These are phyloP conservation scores for Gouania willdenowi DNA, from an alignment of 2,797 vertebrate genomes.

Conservation along the genomic window DNA sequence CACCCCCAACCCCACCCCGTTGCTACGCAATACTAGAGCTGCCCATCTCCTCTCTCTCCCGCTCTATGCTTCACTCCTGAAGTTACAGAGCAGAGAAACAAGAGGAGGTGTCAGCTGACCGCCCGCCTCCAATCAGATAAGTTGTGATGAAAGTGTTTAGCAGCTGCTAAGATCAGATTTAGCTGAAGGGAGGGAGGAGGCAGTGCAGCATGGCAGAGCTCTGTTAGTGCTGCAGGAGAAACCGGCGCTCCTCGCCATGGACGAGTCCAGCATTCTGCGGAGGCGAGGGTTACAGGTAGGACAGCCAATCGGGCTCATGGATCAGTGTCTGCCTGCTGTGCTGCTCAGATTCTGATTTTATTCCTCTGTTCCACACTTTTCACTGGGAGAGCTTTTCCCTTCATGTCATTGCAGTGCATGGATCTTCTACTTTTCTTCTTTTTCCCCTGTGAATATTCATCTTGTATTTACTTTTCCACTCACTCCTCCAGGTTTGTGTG, in stretches of 20 bases:
- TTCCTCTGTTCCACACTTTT: too few relatives aligned
- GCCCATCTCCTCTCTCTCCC: slow-evolving; percentile 20
- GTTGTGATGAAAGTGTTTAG: slow-evolving; percentile 90
- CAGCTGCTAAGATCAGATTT: slow-evolving; percentile 88
- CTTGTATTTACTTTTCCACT: too few relatives aligned
- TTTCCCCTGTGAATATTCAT: too few relatives aligned
- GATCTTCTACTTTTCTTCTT: too few relatives aligned
- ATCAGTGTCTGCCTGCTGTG: background rate
- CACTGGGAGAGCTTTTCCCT: too few relatives aligned
- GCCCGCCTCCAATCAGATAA: slow-evolving; percentile 87
- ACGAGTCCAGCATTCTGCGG: slow-evolving; percentile 91
- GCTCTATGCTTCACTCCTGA: slow-evolving; percentile 63
- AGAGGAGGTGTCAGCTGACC: slow-evolving; percentile 86
- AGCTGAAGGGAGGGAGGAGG: slow-evolving; percentile 65
- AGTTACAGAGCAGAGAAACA: slow-evolving; percentile 85
- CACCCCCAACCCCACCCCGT: slow-evolving; percentile 2
- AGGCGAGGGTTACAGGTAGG: slow-evolving; percentile 93
- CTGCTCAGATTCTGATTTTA: too few relatives aligned
- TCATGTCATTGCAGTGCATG: too few relatives aligned
- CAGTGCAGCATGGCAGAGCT: slow-evolving; percentile 79
- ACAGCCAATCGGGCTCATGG: slow-evolving; percentile 4
- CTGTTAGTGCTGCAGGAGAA: slow-evolving; percentile 71
- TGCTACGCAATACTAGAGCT: slow-evolving; percentile 59
- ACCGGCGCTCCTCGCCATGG: slow-evolving; percentile 75
- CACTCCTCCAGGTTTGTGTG: too few relatives aligned